Percentiles rank a stretch among this genome's conserved stretches.
Conservation (phyloP, 2,797 vertebrate species). For the Tympanoctomys barrerae region DNA sequence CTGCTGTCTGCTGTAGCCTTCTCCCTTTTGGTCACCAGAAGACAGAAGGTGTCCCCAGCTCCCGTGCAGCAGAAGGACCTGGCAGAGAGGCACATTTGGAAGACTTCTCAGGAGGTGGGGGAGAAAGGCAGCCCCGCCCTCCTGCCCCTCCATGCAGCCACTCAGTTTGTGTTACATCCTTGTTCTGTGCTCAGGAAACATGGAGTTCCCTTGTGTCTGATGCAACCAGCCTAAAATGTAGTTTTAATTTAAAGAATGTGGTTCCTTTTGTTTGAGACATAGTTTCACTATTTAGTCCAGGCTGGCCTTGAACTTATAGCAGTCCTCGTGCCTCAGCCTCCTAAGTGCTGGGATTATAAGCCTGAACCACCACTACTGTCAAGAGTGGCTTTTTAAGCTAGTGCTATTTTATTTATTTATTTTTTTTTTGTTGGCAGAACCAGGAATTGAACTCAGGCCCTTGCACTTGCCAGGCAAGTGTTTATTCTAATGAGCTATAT, state of each 20-base stretch:
- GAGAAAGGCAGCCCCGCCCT: rapidly evolving
- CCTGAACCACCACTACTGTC: too few species aligned
- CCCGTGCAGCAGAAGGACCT: rapidly evolving
- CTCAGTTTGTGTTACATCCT: background rate
- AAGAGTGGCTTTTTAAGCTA: background rate
- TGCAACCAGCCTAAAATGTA: background rate
- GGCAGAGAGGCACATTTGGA: background rate
- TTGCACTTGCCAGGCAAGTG: too few species aligned
- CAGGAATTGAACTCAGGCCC: too few species aligned
- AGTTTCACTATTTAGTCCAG: too few species aligned
- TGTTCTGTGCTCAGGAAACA: background rate
- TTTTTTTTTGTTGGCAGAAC: too few species aligned
- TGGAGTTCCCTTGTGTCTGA: background rate
- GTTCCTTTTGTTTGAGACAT: too few species aligned
- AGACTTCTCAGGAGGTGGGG: rapidly evolving
- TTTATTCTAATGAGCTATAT: too few species aligned
- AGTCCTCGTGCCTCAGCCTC: too few species aligned
- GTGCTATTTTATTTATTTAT: background rate
- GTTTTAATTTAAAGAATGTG: background rate
- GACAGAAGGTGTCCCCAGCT: background rate
- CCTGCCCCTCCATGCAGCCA: background rate
- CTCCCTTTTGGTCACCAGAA: background rate
- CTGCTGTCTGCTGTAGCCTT: too few species aligned
- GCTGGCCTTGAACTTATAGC: too few species aligned
- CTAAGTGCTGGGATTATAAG: too few species aligned